Conservation (phyloP, 2,888 invertebrate genomes). For the Trichacis sp. region DNA sequence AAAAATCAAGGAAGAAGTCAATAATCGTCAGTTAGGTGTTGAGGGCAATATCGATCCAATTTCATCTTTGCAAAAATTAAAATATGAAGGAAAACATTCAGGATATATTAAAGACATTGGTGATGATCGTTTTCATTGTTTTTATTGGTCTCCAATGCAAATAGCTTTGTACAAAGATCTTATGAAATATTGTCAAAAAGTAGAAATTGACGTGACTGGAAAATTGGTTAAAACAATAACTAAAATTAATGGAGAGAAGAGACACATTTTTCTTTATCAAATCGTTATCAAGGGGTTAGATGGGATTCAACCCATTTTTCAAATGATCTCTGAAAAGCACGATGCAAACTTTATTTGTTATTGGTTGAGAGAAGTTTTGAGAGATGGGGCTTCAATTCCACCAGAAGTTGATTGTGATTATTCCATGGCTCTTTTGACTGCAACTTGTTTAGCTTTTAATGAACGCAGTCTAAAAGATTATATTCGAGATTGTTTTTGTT, state of each 20-base stretch:
- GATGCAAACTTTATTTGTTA: slow-evolving; percentile 40
- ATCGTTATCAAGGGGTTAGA: slow-evolving; percentile 29
- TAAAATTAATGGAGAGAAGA: slow-evolving; percentile 28
- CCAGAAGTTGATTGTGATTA: slow-evolving; percentile 39
- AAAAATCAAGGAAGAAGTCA: too few relatives aligned
- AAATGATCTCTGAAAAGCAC: slow-evolving; percentile 47
- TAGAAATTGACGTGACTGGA: slow-evolving; percentile 46
- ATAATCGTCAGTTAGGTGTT: too few relatives aligned
- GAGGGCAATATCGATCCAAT: too few relatives aligned
- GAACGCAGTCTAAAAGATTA: slow-evolving; percentile 25
- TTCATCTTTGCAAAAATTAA: too few relatives aligned
- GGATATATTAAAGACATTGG: slow-evolving; percentile 38
- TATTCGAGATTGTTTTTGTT: too few relatives aligned
- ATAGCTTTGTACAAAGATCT: slow-evolving; percentile 32
- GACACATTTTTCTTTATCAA: slow-evolving; percentile 44
- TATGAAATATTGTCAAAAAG: slow-evolving; percentile 23
- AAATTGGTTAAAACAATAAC: slow-evolving; percentile 26
- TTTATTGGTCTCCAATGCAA: slow-evolving; percentile 42
- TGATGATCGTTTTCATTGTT: slow-evolving; percentile 27
- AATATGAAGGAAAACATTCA: too few relatives aligned
- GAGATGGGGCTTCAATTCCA: slow-evolving; percentile 37
- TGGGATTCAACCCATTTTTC: slow-evolving; percentile 44
- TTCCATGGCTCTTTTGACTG: slow-evolving; percentile 44
- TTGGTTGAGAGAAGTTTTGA: slow-evolving; percentile 44
- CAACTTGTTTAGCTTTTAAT: slow-evolving; percentile 41